phyloP scores from a whole-genome alignment of 1,140 invertebrate species.

The Spodoptera frugiperda region DNA sequence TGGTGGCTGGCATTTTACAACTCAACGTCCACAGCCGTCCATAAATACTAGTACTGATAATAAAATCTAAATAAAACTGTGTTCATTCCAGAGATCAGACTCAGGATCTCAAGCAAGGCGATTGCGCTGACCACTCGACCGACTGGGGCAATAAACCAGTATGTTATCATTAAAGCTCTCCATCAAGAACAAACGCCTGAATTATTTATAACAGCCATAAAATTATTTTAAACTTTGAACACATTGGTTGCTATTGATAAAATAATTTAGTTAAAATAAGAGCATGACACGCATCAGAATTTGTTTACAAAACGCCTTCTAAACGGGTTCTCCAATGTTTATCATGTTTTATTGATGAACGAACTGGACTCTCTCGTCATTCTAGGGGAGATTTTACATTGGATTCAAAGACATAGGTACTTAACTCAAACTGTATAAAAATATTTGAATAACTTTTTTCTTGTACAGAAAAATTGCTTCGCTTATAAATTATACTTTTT shows the following conservation, averaged over 20 bases:
- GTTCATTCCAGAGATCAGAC: too few relatives aligned
- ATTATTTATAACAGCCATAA: constrained; percentile 6
- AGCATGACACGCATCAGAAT: constrained; percentile 30
- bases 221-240: constrained; percentile 8
- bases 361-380: constrained; percentile 45
- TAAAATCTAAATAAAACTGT: too few relatives aligned
- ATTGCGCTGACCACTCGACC: background rate
- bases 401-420: background rate
- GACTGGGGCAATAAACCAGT: background rate
- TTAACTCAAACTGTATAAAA: background rate
- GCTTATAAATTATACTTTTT: too few relatives aligned
- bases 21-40: too few relatives aligned
- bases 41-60: too few relatives aligned
- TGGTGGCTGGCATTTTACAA: too few relatives aligned
- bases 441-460: too few relatives aligned
- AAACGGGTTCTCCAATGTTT: constrained; percentile 50
- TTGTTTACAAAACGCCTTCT: constrained; percentile 46
- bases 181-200: constrained; percentile 4
- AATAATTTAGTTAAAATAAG: constrained; percentile 26
- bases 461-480: too few relatives aligned
- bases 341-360: constrained; percentile 46
- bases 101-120: background rate
- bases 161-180: background rate
- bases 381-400: constrained; percentile 16
- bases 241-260: constrained; percentile 19